phyloP scores from a whole-genome alignment of 2,797 vertebrate species.

The Poeciliopsis presidionis region DNA sequence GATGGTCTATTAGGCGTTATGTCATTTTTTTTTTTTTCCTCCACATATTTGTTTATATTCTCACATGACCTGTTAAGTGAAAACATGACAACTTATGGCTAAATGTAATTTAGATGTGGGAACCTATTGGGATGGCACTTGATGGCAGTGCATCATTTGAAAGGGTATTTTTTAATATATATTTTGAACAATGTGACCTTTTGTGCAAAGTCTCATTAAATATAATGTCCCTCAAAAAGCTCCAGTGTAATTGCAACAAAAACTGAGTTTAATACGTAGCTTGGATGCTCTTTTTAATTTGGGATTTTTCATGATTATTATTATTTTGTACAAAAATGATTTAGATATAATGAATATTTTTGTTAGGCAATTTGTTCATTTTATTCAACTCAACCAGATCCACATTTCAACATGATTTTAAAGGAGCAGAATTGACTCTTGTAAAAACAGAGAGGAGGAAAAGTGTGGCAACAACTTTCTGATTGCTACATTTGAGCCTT shows the following conservation, averaged over 20 bases:
- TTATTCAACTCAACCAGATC: neutral
- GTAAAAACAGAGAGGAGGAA: neutral
- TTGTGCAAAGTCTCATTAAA: neutral
- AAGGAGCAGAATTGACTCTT: neutral
- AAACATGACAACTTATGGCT: neutral
- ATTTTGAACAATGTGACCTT: neutral
- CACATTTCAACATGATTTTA: neutral
- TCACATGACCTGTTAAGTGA: neutral
- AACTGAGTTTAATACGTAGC: neutral
- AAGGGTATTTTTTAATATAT: neutral
- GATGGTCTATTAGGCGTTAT: neutral
- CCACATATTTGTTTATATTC: neutral
- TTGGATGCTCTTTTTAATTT: neutral
- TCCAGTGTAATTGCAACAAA: neutral
- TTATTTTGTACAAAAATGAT: neutral
- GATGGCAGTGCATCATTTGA: neutral
- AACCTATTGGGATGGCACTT: neutral
- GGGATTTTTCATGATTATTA: neutral
- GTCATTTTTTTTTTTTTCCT: neutral
- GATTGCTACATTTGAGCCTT: neutral
- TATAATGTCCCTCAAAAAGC: neutral
- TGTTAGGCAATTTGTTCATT: neutral
- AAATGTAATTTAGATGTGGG: neutral
- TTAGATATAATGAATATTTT: neutral
- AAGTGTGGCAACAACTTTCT: neutral